Evolutionary conservation across 1,140 invertebrate species (phyloP), one percentile per base, ranked within the genome.

Genomic region (Drosophila watanabei): DNA sequence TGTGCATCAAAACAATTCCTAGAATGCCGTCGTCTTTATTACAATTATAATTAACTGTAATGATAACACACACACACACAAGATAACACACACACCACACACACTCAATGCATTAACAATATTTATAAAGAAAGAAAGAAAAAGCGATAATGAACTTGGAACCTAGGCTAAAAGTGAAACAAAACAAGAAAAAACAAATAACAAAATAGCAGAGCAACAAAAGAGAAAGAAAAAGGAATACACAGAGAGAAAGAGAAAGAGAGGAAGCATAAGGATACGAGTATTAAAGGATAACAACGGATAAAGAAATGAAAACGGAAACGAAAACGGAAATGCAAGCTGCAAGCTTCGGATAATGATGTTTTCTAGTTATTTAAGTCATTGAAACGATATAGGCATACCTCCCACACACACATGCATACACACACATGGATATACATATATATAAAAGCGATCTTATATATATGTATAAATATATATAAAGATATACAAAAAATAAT

Each of bases 11-110:
- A 24, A 89, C 60, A 90, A 90, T 90, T 90, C 86, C 82, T 90
- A 90, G 79, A 90, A 90, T 90, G 86, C 87, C 75, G 86, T 90
- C 86, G 86, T 90, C 82, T 86, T 87, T 87, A 86, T 79, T 82
- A 82, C 65, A 81, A 88, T 75, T 81, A 83, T 71, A 57, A 39
- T 39, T 75, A 63, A 80, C 43, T 77, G 71, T 72, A 87, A 88
- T 72, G 52, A 80, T 70, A 75, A 61, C 37, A 77, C 51, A 73
- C 45, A 71, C 46, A 61, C 37, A 77, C 51, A 73, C 45, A 71
- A 41, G 52, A 80, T 70, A 75, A 61, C 37, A 77, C 51, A 73
- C 45, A 71, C 46, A n/a, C n/a, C n/a, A n/a, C 20, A 58, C 56
- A 71, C 63, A 70, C 37, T 45, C 54, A 48, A 68, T 49, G 62